These are phyloP conservation scores for Serilophus lunatus DNA, from an alignment of 2,113 vertebrate species.

Conservation along the genomic window DNA sequence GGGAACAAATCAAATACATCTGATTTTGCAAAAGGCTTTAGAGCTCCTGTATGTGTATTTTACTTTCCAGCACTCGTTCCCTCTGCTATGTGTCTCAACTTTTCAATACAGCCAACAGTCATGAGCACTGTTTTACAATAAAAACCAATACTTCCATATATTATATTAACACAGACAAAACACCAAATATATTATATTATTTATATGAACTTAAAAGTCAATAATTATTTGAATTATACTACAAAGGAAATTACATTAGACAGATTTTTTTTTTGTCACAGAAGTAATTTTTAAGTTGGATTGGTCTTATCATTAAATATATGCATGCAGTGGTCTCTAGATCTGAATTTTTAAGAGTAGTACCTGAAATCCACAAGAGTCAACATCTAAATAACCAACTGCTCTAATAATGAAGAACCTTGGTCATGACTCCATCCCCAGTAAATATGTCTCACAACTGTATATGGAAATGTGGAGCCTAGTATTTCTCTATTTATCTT, in stretches of 20 bases:
- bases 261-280: background rate
- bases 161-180: background rate
- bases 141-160: background rate
- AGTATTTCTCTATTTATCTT: background rate
- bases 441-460: background rate
- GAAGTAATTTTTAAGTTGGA: background rate
- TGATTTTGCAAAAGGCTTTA: background rate
- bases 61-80: background rate
- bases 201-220: background rate
- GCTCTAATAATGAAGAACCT: background rate
- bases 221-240: background rate
- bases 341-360: background rate
- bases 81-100: rapidly evolving
- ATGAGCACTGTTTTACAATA: background rate
- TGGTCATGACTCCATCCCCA: background rate
- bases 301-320: background rate
- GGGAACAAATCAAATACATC: background rate
- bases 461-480: rapidly evolving
- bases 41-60: background rate
- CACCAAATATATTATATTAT: background rate
- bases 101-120: background rate
- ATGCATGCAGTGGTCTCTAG: background rate
- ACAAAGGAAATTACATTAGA: background rate
- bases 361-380: background rate
- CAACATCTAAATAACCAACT: background rate